Base-by-base conservation (phyloP, 1,140 invertebrate species). In the Sinella curviseta region DNA sequence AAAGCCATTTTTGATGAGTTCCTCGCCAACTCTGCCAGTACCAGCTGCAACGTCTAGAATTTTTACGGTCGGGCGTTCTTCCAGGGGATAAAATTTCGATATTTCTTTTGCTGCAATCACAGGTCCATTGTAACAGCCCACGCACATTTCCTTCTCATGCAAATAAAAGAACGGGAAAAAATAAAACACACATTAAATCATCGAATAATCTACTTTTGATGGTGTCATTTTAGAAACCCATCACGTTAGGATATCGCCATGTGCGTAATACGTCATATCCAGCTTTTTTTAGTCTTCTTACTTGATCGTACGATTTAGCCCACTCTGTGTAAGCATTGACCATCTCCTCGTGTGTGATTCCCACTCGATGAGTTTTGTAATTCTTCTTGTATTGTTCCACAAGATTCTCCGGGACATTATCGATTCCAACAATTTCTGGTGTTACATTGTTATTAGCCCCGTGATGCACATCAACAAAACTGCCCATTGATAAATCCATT, bases 31-130 rank as follows among this genome's bases (percentile, higher is more conserved):
- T 73, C 85, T 76, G 16, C 86, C 86, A 36, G 86, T 87, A n/a
- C 86, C 86, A 76, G 85, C 85, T 16, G 86, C 86, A 17, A 87
- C 84, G 78, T 87, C 86, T 48, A 87, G 74, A 39, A 86, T 81
- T 54, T 76, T 79, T 0, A 85, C 54, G 35, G 65, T 55, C 33
- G 36, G 31, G 33, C 82, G 78, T 20, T 81, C 75, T n/a, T 82
- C 80, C 20, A 36, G 14, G 1, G 79, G 36, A 60, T 81, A 82
- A 70, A 79, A 74, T 17, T 81, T 36, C 14, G 77, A 80, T 65
- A 85, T 26, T n/a, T 81, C 78, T 2, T 82, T 74, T 20, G 84
- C 84, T 31, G 82, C 79, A 28, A 85, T 83, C 77, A 80, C 75
- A 8, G 84, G 84, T 74, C 84, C 84, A 74, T 84, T 82, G 76